Evolutionary conservation across 92 coral and sea anemone species (phyloP).

Genomic region (Porites rus): DNA sequence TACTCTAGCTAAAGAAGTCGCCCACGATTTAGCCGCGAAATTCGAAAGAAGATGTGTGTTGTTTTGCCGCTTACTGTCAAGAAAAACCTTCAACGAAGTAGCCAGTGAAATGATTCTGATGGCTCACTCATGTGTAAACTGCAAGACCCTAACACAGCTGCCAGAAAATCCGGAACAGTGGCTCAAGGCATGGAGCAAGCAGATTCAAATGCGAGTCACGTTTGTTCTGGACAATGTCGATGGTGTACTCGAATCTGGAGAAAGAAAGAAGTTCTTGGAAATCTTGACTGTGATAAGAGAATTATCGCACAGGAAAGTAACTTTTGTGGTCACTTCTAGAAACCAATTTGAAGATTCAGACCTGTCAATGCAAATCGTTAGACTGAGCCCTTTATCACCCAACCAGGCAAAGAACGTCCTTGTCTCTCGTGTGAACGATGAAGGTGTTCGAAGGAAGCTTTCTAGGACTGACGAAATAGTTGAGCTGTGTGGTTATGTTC

Average conservation of each 20-base stretch:
- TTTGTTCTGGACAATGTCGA: conserved; percentile 54
- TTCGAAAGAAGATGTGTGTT: conserved; percentile 1
- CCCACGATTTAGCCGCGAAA: conserved; percentile 24
- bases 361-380: background rate
- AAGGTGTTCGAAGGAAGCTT: background rate
- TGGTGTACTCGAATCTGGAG: conserved; percentile 23
- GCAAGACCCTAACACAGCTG: conserved; percentile 19
- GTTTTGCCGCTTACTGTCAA: conserved; percentile 21
- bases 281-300: conserved; percentile 34
- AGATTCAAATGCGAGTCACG: background rate
- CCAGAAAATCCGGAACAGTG: conserved; percentile 34
- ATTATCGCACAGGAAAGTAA: conserved; percentile 19
- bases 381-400: background rate
- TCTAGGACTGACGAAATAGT: conserved; percentile 8
- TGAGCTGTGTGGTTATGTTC: conserved; percentile 61
- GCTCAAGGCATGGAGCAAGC: conserved; percentile 55
- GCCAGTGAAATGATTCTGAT: conserved; percentile 18
- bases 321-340: conserved; percentile 46
- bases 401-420: background rate
- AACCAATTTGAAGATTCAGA: background rate
- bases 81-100: conserved; percentile 20
- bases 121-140: background rate
- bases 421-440: background rate
- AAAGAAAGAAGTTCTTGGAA: conserved; percentile 3
- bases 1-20: conserved; percentile 39